These are phyloP conservation scores for Cephus runcator DNA, from an alignment of 2,888 invertebrate species.

Conservation along the genomic window DNA sequence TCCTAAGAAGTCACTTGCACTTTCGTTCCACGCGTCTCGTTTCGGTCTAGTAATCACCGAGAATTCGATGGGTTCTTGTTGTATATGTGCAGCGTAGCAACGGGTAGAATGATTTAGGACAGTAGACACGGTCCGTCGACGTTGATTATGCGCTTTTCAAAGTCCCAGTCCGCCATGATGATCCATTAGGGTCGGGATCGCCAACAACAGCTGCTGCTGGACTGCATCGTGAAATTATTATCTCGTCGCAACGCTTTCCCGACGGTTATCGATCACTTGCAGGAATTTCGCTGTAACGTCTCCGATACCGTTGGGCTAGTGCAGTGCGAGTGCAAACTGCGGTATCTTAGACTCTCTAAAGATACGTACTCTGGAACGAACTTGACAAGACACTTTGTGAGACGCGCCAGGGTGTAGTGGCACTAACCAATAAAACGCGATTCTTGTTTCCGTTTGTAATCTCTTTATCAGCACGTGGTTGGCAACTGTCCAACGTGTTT, in stretches of 20 bases:
- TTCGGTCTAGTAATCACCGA: background rate
- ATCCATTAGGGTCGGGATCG: background rate
- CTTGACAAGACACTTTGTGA: background rate
- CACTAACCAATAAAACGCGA: background rate
- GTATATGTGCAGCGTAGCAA: background rate
- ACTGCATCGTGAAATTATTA: background rate
- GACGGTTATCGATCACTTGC: background rate
- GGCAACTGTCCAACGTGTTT: slow-evolving; percentile 23
- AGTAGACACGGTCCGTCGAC: background rate
- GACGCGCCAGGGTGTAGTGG: background rate
- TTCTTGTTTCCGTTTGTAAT: slow-evolving; percentile 53
- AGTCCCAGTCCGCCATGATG: background rate
- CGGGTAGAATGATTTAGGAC: background rate
- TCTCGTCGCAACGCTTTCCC: background rate
- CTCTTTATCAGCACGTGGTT: slow-evolving; percentile 60
- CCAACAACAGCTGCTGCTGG: background rate
- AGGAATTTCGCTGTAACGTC: background rate
- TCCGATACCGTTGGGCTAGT: no score
- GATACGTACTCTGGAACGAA: background rate
- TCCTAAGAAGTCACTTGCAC: background rate
- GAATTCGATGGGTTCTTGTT: background rate
- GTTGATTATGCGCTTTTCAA: slow-evolving; percentile 1
- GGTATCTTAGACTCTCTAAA: background rate
- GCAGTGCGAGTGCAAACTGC: background rate
- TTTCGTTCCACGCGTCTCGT: background rate